Evolutionary conservation across 2,113 vertebrate species (phyloP).

Genomic region (Myotis davidii): DNA sequence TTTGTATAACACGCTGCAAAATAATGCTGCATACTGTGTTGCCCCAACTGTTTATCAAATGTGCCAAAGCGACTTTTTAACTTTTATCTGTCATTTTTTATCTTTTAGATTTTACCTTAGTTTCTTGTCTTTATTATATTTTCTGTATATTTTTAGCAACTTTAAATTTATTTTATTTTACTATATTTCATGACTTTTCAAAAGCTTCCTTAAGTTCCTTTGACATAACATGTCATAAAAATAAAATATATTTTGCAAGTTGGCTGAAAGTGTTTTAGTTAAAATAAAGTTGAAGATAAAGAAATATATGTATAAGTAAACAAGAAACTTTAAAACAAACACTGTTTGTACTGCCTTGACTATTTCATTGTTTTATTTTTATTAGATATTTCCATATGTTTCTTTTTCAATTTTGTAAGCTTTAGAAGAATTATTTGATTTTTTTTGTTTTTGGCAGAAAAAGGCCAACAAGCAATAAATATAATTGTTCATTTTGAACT

Average conservation of each 20-base stretch:
- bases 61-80: not conserved
- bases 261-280: not conserved
- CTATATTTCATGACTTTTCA: not conserved
- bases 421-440: not conserved
- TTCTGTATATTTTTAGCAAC: not conserved
- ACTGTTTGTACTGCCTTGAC: not conserved
- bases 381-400: not conserved
- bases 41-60: not conserved
- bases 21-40: not conserved
- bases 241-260: not conserved
- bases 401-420: not conserved
- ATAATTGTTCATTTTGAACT: not conserved
- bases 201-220: not conserved
- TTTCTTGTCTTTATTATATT: not conserved
- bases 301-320: not conserved
- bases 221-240: not conserved
- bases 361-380: conserved; percentile 12
- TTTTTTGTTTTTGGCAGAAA: not conserved
- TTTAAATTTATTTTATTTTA: conserved; percentile 8
- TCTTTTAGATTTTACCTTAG: not conserved
- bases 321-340: not conserved
- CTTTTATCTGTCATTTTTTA: not conserved
- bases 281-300: conserved; percentile 10
- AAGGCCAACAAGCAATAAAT: not conserved
- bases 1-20: not conserved